A percentile compares a stretch with the other conserved stretches of the same genome.
phyloP scores from a whole-genome alignment of 2,888 invertebrate genomes.

The Panzeria rudis region DNA sequence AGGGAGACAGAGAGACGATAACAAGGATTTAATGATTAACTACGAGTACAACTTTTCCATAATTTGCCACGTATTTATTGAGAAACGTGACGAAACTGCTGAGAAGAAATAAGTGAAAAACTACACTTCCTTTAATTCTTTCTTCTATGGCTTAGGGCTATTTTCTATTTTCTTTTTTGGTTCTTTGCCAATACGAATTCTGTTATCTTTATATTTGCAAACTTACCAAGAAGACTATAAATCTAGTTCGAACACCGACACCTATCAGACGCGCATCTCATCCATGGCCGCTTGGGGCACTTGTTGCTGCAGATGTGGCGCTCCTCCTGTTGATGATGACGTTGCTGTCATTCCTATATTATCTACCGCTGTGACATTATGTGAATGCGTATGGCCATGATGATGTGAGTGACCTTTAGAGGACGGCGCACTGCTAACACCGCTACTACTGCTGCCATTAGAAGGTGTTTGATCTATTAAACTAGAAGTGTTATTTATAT shows the following conservation, averaged over 20 bases:
- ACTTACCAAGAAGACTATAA: conserved; percentile 84
- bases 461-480: conserved; percentile 74
- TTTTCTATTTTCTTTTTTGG: not conserved
- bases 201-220: not conserved
- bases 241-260: conserved; percentile 83
- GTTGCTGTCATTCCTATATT: conserved; percentile 83
- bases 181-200: not conserved
- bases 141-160: not conserved
- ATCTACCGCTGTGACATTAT: conserved; percentile 77
- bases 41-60: not conserved
- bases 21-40: conserved; percentile 18
- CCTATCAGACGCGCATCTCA: conserved; percentile 95
- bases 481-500: conserved; percentile 64
- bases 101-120: conserved; percentile 15
- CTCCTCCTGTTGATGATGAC: conserved; percentile 77
- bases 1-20: not conserved
- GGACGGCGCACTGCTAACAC: conserved; percentile 82
- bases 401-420: conserved; percentile 83
- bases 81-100: conserved; percentile 59
- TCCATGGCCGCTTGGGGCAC: conserved; percentile 93
- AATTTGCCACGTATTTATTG: conserved; percentile 31
- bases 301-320: conserved; percentile 84
- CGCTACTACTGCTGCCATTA: conserved; percentile 83
- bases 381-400: conserved; percentile 80
- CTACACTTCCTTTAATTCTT: not conserved